These are phyloP conservation scores for Chymomyza procnemis DNA, from an alignment of 2,888 invertebrate genomes.

Conservation along the genomic window DNA sequence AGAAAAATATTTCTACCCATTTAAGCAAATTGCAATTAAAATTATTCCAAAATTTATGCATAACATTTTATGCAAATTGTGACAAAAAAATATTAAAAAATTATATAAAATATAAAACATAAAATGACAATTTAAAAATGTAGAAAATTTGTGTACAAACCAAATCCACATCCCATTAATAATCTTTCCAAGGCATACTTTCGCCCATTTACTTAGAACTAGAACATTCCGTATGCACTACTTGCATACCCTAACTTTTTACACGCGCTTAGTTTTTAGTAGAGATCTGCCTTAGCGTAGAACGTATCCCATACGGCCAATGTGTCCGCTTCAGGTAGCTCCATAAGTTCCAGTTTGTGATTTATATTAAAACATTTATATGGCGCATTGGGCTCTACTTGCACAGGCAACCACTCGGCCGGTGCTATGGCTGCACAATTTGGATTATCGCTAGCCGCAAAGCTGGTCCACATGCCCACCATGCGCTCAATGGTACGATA, in stretches of 20 bases:
- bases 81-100: too few relatives aligned
- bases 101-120: too few relatives aligned
- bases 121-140: too few relatives aligned
- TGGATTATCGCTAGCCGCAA: constrained; percentile 74
- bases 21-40: too few relatives aligned
- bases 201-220: background rate
- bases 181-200: too few relatives aligned
- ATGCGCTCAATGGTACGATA: constrained; percentile 74
- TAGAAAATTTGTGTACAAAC: too few relatives aligned
- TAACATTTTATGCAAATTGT: too few relatives aligned
- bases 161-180: too few relatives aligned
- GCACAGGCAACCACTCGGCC: constrained; percentile 57
- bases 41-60: too few relatives aligned
- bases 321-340: constrained; percentile 60
- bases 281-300: constrained; percentile 44
- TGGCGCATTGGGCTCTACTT: constrained; percentile 13
- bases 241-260: background rate
- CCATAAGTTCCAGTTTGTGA: constrained; percentile 63
- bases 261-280: constrained; percentile 12
- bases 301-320: constrained; percentile 65
- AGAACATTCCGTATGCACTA: background rate
- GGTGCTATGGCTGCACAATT: constrained; percentile 63
- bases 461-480: constrained; percentile 75
- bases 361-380: constrained; percentile 72
- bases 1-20: too few relatives aligned